Evolutionary conservation across 2,113 vertebrate species (phyloP).

Genomic region (Aleadryas rufinucha): DNA sequence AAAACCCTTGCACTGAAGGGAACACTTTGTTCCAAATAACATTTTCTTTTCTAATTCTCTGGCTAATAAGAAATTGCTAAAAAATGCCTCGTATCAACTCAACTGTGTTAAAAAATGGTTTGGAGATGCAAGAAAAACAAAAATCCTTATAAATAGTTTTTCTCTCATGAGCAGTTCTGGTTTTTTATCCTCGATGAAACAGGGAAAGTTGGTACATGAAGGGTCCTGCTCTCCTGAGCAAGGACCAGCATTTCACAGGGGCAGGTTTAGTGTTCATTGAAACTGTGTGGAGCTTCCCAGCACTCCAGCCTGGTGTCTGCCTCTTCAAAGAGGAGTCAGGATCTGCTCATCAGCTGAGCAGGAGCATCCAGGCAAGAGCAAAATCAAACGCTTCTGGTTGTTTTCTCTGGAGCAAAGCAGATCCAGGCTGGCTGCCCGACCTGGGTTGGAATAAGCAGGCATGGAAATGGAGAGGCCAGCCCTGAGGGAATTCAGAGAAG

Average conservation of each 20-base stretch:
- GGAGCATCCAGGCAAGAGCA: neutral
- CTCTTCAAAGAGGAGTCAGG: neutral
- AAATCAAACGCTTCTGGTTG: rapidly evolving
- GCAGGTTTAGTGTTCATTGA: neutral
- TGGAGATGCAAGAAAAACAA: neutral
- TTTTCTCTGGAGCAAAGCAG: neutral
- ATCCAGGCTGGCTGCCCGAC: neutral
- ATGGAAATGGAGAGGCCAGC: neutral
- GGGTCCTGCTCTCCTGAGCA: neutral
- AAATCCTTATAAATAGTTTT: neutral
- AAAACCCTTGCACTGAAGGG: neutral
- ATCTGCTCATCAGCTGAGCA: neutral
- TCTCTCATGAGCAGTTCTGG: neutral
- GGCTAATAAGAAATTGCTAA: neutral
- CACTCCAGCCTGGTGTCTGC: neutral
- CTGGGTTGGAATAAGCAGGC: neutral
- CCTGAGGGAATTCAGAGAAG: neutral
- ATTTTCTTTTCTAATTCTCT: neutral
- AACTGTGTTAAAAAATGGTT: neutral
- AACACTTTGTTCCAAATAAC: neutral
- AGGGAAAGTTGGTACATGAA: rapidly evolving
- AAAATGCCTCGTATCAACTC: neutral
- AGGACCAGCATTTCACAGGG: neutral
- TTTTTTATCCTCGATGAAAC: neutral
- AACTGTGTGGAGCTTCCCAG: neutral